These are phyloP conservation scores for Erebia epiphron DNA, from an alignment of 2,888 invertebrate species.

Conservation along the genomic window DNA sequence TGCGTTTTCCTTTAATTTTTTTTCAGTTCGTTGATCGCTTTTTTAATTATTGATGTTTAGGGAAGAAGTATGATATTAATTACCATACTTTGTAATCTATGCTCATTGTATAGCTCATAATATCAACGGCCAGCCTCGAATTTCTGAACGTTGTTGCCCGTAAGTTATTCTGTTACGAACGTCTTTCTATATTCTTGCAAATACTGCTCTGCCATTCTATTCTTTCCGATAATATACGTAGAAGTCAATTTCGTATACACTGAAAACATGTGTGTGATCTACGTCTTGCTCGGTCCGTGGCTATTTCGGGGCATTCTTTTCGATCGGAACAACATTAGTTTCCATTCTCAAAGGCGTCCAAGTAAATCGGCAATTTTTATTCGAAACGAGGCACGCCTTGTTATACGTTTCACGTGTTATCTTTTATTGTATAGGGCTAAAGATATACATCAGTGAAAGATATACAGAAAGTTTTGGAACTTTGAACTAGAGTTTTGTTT, in stretches of 20 bases:
- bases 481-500: too few relatives aligned
- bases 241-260: neutral
- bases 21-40: too few relatives aligned
- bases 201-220: neutral
- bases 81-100: too few relatives aligned
- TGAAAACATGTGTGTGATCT: neutral
- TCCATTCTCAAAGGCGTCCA: conserved; percentile 34
- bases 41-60: too few relatives aligned
- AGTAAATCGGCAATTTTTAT: conserved; percentile 39
- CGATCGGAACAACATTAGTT: conserved; percentile 37
- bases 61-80: too few relatives aligned
- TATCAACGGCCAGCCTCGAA: neutral
- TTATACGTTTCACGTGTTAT: conserved; percentile 11
- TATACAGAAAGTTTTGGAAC: too few relatives aligned
- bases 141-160: neutral
- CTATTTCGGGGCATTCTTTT: conserved; percentile 36
- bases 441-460: too few relatives aligned
- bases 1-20: too few relatives aligned
- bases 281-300: conserved; percentile 21
- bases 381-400: conserved; percentile 23
- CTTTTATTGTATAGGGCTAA: conserved; percentile 4
- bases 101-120: neutral
- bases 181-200: neutral
- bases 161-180: conserved; percentile 1
- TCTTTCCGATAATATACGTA: neutral